Evolutionary conservation across 2,113 vertebrate genomes (phyloP).

Genomic region (Corythaeola cristata): DNA sequence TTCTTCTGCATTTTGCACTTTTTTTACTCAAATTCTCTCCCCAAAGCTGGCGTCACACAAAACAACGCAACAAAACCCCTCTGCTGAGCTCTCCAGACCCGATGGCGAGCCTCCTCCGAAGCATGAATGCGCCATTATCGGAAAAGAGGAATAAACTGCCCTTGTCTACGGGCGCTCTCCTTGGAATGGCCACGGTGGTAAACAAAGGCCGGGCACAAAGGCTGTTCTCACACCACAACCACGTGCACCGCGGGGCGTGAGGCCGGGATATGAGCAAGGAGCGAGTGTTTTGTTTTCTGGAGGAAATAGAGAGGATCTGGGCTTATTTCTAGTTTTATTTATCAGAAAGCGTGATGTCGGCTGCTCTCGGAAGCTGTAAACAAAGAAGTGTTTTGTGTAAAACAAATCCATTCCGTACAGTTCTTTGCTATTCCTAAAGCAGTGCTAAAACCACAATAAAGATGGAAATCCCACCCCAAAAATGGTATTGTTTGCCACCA

Average conservation of each 20-base stretch:
- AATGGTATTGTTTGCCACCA: neutral
- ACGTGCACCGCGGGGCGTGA: neutral
- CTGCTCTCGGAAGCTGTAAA: neutral
- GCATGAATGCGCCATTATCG: neutral
- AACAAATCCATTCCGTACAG: neutral
- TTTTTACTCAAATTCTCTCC: neutral
- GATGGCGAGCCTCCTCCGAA: neutral
- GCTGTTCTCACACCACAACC: neutral
- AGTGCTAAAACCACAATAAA: neutral
- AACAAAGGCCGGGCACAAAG: slow-evolving; percentile 36
- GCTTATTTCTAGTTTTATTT: neutral
- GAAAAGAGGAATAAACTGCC: neutral
- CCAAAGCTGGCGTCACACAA: rapidly evolving
- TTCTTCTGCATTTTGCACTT: neutral
- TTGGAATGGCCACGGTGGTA: neutral
- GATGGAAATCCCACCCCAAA: neutral
- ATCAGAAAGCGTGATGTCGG: neutral
- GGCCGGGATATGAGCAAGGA: neutral
- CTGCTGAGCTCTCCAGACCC: neutral
- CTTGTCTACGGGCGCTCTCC: neutral
- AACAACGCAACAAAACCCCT: neutral
- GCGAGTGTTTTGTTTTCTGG: neutral
- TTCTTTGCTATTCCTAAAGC: neutral
- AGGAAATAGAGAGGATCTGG: neutral
- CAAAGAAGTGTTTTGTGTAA: neutral